phyloP scores from a whole-genome alignment of 2,888 invertebrate species.

The Drosophila trichaetosa region DNA sequence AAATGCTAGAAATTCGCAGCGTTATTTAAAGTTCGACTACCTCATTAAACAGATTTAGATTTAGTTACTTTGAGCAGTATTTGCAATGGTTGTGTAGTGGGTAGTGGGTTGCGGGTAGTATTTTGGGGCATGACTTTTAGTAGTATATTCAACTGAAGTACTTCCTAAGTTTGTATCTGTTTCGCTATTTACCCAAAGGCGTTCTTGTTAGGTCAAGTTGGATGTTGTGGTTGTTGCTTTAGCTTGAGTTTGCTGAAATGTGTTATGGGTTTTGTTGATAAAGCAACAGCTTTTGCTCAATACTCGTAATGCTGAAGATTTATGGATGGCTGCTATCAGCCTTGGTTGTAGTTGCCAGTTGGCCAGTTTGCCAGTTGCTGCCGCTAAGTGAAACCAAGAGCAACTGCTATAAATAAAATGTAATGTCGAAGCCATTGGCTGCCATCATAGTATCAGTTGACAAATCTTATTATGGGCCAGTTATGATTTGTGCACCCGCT shows the following conservation, averaged over 20 bases:
- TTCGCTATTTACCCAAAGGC: constrained; percentile 17
- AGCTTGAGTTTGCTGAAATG: constrained; percentile 27
- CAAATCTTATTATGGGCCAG: constrained; percentile 69
- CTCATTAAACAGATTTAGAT: not conserved
- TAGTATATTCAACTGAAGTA: constrained; percentile 6
- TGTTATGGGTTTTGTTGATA: constrained; percentile 63
- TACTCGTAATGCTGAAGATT: constrained; percentile 63
- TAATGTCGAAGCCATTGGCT: constrained; percentile 24
- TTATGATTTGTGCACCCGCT: constrained; percentile 53
- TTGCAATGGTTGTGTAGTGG: not conserved
- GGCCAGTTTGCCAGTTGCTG: constrained; percentile 12
- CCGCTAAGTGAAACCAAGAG: constrained; percentile 42
- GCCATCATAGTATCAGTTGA: constrained; percentile 54
- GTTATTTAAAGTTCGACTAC: not conserved
- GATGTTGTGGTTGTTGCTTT: not conserved
- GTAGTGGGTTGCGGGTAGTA: not conserved
- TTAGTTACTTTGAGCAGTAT: not conserved
- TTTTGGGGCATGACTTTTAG: not conserved
- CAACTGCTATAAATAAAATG: constrained; percentile 67
- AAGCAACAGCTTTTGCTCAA: constrained; percentile 65
- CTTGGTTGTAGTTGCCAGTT: constrained; percentile 40
- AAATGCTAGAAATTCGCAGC: not conserved
- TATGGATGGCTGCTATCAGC: constrained; percentile 63
- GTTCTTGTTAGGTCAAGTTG: constrained; percentile 1
- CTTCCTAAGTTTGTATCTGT: constrained; percentile 4